Conservation (phyloP, 2,888 invertebrate species). For the Eilema caniola region DNA sequence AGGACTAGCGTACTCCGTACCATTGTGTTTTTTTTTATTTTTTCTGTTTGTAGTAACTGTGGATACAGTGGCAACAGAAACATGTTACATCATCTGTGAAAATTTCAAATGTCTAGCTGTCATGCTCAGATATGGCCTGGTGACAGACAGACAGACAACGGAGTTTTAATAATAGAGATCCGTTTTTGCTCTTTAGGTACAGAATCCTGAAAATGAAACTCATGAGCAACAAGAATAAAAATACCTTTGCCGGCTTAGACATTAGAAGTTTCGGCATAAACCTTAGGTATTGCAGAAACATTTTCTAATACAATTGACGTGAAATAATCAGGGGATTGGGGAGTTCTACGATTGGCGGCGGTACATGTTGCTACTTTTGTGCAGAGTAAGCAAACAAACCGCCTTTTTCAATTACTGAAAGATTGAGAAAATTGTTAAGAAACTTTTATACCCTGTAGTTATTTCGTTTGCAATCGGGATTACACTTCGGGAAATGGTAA, state of each 20-base stretch:
- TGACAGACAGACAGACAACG: too few species aligned
- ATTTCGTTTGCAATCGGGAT: neutral
- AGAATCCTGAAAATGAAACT: neutral
- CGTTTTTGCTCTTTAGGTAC: too few species aligned
- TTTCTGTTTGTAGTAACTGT: too few species aligned
- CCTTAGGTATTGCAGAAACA: neutral
- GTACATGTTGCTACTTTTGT: slow-evolving; percentile 13
- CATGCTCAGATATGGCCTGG: too few species aligned
- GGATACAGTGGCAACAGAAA: too few species aligned
- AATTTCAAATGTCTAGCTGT: too few species aligned
- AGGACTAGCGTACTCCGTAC: too few species aligned
- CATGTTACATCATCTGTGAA: too few species aligned
- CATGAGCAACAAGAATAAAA: neutral
- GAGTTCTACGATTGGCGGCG: neutral
- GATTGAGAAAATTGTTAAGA: slow-evolving; percentile 19
- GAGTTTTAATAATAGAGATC: too few species aligned
- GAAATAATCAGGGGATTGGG: slow-evolving; percentile 9
- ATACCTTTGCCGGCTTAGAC: neutral
- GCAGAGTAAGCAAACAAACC: slow-evolving; percentile 14
- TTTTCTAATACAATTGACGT: neutral
- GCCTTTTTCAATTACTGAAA: slow-evolving; percentile 20
- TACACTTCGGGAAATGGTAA: neutral
- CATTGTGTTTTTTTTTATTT: too few species aligned
- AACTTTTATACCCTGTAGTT: slow-evolving; percentile 10
- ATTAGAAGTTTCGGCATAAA: neutral